A percentile compares a stretch with the other conserved stretches of the same genome.
Conservation (phyloP, 92 coral and sea anemone species). For the Anthopleura xanthogrammica region DNA sequence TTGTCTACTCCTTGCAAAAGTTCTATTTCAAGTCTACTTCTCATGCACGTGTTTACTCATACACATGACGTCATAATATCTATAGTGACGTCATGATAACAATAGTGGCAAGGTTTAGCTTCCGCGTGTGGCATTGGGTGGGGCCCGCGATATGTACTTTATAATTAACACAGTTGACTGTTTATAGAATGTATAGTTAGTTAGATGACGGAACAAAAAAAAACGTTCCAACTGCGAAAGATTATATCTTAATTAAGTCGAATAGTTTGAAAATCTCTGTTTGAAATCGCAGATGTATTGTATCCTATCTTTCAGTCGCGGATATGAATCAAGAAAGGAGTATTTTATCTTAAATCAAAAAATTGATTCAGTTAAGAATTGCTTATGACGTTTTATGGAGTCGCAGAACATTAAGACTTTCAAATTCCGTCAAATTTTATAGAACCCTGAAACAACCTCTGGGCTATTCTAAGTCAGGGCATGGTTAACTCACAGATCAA, state of each 20-base stretch:
- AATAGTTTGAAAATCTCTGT: neutral
- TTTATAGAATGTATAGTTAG: neutral
- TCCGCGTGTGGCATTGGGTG: constrained; percentile 3
- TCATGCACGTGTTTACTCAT: neutral
- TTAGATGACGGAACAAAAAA: too few relatives aligned
- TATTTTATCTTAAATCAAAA: neutral
- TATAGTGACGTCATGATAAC: neutral
- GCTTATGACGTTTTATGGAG: neutral
- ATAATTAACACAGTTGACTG: neutral
- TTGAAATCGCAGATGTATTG: neutral
- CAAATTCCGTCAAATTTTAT: too few relatives aligned
- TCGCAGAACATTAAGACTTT: neutral
- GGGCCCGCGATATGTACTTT: neutral
- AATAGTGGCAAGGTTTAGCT: constrained; percentile 1
- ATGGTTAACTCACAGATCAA: too few relatives aligned
- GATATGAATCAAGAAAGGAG: neutral
- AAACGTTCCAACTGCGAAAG: neutral
- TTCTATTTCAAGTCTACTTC: neutral
- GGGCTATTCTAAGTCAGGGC: too few relatives aligned
- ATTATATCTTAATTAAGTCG: neutral
- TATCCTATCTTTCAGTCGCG: neutral
- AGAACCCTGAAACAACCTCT: too few relatives aligned
- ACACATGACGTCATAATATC: neutral
- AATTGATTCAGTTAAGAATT: neutral
- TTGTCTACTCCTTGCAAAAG: neutral